phyloP scores from a whole-genome alignment of 2,797 vertebrate genomes.

The Lemur catta region DNA sequence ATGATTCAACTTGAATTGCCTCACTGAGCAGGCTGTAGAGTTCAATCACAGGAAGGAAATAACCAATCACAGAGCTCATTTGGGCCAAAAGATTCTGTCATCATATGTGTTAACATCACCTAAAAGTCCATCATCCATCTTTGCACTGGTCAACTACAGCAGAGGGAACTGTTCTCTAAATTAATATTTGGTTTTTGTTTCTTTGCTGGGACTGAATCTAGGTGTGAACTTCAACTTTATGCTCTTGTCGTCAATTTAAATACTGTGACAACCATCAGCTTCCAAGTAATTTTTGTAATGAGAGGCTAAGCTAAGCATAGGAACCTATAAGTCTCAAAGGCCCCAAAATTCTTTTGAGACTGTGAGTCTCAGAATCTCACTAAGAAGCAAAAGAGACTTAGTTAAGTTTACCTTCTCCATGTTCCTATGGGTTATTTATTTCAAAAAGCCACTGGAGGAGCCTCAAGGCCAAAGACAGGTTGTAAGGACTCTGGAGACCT shows the following conservation, averaged over 20 bases:
- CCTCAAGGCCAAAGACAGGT: background rate
- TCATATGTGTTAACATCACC: background rate
- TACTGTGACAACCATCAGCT: background rate
- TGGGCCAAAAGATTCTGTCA: constrained; percentile 26
- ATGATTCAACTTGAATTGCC: background rate
- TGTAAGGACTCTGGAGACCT: background rate
- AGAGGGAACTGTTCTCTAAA: background rate
- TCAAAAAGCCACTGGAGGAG: background rate
- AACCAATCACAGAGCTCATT: background rate
- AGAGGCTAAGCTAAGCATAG: background rate
- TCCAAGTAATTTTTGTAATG: background rate
- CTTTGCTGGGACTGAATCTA: background rate
- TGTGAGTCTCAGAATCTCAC: background rate
- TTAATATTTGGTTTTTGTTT: background rate
- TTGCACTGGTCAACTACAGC: background rate
- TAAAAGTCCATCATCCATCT: background rate
- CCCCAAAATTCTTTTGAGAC: background rate
- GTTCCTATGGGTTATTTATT: background rate
- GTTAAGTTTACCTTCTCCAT: background rate
- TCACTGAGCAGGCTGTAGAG: background rate
- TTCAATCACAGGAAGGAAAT: background rate
- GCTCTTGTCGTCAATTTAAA: background rate
- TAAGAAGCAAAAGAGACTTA: background rate
- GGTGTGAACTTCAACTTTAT: background rate
- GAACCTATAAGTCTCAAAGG: background rate